Percentiles rank a stretch among this genome's conserved stretches.
Evolutionary conservation across 2,797 vertebrate genomes (phyloP).

Genomic region (Galagoides demidoff): DNA sequence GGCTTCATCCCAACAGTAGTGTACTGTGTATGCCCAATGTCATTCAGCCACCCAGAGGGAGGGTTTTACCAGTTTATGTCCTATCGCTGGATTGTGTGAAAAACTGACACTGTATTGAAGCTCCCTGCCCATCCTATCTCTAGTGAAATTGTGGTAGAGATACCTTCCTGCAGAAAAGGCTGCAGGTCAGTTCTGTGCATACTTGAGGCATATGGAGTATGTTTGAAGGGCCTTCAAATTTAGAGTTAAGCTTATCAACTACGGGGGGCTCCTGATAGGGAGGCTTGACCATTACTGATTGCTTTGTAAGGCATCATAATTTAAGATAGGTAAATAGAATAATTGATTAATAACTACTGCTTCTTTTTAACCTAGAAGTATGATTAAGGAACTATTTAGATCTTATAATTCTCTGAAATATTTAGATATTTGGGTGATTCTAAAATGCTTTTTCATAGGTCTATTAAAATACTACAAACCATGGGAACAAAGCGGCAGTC

Average conservation of each 20-base stretch:
- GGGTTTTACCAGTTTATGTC: neutral
- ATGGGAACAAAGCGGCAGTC: neutral
- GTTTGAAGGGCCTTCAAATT: neutral
- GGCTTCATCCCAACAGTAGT: neutral
- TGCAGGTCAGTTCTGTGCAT: neutral
- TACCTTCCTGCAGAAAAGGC: neutral
- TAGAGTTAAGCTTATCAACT: neutral
- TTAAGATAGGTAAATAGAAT: neutral
- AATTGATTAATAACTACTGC: neutral
- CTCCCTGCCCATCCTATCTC: neutral
- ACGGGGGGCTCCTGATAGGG: neutral
- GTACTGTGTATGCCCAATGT: neutral
- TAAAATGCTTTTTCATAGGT: neutral
- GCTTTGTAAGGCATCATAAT: neutral
- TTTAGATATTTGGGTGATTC: neutral
- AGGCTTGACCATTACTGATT: neutral
- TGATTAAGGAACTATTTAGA: neutral
- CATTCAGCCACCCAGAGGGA: neutral
- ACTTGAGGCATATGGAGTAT: neutral
- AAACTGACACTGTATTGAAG: constrained; percentile 5
- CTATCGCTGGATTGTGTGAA: neutral
- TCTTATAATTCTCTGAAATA: constrained; percentile 6
- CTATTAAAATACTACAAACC: constrained; percentile 29
- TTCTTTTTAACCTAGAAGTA: constrained; percentile 18
- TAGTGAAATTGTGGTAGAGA: neutral